Conservation (phyloP, 2,888 invertebrate species). For the Elegia similella region DNA sequence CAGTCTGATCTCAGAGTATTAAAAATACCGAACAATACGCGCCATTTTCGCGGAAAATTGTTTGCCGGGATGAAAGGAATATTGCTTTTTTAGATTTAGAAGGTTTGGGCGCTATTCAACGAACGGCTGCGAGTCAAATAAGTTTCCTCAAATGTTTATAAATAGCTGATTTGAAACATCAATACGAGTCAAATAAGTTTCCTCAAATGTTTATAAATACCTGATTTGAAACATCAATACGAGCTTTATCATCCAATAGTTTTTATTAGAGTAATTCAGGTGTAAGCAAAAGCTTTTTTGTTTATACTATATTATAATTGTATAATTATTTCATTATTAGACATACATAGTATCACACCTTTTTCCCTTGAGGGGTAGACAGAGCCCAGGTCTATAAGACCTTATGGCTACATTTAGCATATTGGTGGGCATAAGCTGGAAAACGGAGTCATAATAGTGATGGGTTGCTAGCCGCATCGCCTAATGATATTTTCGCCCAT, state of each 20-base stretch:
- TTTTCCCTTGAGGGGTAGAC: too few relatives aligned
- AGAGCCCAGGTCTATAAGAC: too few relatives aligned
- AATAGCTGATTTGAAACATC: constrained; percentile 2
- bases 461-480: too few relatives aligned
- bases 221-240: constrained; percentile 1
- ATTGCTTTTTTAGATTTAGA: constrained; percentile 16
- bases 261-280: not conserved
- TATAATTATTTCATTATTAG: too few relatives aligned
- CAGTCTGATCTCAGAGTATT: constrained; percentile 18
- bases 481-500: too few relatives aligned
- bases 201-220: not conserved
- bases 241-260: not conserved
- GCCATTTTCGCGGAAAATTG: constrained; percentile 29
- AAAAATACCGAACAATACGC: constrained; percentile 37
- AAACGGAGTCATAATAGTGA: too few relatives aligned
- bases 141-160: not conserved
- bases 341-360: too few relatives aligned
- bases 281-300: too few relatives aligned
- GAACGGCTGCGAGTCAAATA: not conserved
- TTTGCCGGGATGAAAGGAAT: constrained; percentile 23
- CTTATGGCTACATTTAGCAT: too few relatives aligned
- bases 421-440: too few relatives aligned
- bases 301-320: too few relatives aligned
- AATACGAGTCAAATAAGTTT: not conserved
- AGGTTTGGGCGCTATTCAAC: not conserved